Evolutionary conservation across 2,113 vertebrate species (phyloP).

Genomic region (Megalops atlanticus): DNA sequence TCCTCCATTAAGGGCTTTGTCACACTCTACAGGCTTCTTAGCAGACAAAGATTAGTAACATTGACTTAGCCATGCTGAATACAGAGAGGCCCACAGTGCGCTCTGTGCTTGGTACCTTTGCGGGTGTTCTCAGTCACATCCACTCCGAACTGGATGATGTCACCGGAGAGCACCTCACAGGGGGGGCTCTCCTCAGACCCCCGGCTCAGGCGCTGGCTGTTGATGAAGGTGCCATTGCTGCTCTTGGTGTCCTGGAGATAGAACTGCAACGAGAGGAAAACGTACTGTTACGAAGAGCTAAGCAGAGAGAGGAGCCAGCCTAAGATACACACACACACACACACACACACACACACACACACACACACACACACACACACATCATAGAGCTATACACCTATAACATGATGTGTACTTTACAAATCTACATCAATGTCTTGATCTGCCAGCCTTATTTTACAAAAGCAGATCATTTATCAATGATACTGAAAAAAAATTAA

Average conservation of each 20-base stretch:
- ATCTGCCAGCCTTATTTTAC: neutral
- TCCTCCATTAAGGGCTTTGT: too few relatives aligned
- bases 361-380: neutral
- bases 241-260: constrained; percentile 99
- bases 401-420: too few relatives aligned
- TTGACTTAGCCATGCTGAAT: too few relatives aligned
- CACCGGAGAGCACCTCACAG: constrained; percentile 96
- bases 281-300: too few relatives aligned
- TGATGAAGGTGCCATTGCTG: constrained; percentile 99
- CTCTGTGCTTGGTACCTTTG: constrained; percentile 76
- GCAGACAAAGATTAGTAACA: too few relatives aligned
- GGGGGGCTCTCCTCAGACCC: constrained; percentile 98
- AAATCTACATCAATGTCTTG: neutral
- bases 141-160: constrained; percentile 98
- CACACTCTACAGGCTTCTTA: too few relatives aligned
- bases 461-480: too few relatives aligned
- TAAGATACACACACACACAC: neutral
- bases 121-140: constrained; percentile 98
- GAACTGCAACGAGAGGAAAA: constrained; percentile 76
- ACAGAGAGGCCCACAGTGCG: too few relatives aligned
- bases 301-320: neutral
- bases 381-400: too few relatives aligned
- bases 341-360: too few relatives aligned
- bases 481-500: too few relatives aligned
- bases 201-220: constrained; percentile 97